Base-by-base conservation (phyloP, 2,113 vertebrate species). In the Pseudopipra pipra region DNA sequence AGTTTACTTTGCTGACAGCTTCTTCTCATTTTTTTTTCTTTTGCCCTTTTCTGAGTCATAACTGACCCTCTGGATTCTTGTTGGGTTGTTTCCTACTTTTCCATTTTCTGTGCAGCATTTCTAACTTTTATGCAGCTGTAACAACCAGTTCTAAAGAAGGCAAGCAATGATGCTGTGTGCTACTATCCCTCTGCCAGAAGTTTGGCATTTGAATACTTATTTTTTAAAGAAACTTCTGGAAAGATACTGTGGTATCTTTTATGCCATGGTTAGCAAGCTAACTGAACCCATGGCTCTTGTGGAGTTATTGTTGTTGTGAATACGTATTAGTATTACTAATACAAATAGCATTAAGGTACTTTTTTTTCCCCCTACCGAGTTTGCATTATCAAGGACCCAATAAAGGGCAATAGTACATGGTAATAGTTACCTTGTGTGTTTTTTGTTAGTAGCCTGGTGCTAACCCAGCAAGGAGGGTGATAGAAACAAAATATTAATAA, bases 41-140 rank as follows among this genome's bases (percentile, higher is more conserved):
- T 85, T 87, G 76, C 89, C 94, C 93, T 92, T 86, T 81, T 96
- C 86, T 95, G 94, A 96, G 94, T 95, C 95, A 95, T 87, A 75
- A 39, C 44, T 95, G 95, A 96, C 94, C 94, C 92, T 89, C 62
- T 61, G 39, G 74, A 91, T 87, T 94, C 90, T 78, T 94, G 59
- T 80, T 90, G 37, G 43, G 56, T 78, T 89, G 70, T 84, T 93
- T 83, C 28, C 72, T 84, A n/a, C 68, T 95, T 78, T 93, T 56
- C 71, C 37, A 30, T 93, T 96, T 96, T 89, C 43, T 7, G 1
- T 59, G 56, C 52, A 67, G 86, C 8, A 1, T 24, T 97, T 92
- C 9, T 70, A 44, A 73, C 67, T 73, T 86, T 5, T 54, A 14
- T 6, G 4, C 46, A 84, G 24, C 80, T 89, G 20, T 71, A 75